Base-by-base conservation (phyloP, 2,888 invertebrate genomes). In the Anaspis maculata region DNA sequence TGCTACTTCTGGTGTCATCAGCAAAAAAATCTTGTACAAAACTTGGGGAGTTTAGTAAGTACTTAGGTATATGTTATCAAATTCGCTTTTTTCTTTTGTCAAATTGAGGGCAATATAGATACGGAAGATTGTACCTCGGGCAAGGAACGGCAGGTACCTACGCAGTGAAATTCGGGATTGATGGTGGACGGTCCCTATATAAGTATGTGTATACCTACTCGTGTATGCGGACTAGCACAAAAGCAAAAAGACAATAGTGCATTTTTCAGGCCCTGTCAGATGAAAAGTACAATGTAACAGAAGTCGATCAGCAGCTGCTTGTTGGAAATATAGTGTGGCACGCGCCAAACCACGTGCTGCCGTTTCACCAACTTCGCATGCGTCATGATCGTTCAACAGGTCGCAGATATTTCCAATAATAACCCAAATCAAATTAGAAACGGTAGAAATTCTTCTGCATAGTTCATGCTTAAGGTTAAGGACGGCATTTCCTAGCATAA, bases 261-360 rank as follows among this genome's bases (percentile, higher is more conserved):
- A 44, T 5, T 9, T 45, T 49, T 46, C 39, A 49, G 40, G 36
- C 35, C 41, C 41, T 45, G 46, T 44, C 45, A 46, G 46, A 46
- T 49, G 39, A 46, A 45, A 49, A 43, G 44, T 42, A 46, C 42
- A n/a, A 41, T 43, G 42, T 43, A 45, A 41, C 44, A 34, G 38
- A 34, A 39, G 37, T 36, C 28, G 40, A 30, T 33, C 30, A 46
- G 47, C 47, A 46, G 45, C 49, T 48, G 49, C 44, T 49, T 47
- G 30, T 37, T 23, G 27, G 32, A 36, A 21, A 34, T 33, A 40
- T 40, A 37, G 37, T 37, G 38, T 45, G 49, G 47, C 49, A 46
- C 49, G 47, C 44, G 49, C 47, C 46, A 39, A 34, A 40, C 42
- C 49, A 46, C 49, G 49, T 46, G 47, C 46, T 46, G 37, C 25